These are phyloP conservation scores for Saccopteryx bilineata DNA, from an alignment of 2,113 vertebrate species.

Conservation along the genomic window DNA sequence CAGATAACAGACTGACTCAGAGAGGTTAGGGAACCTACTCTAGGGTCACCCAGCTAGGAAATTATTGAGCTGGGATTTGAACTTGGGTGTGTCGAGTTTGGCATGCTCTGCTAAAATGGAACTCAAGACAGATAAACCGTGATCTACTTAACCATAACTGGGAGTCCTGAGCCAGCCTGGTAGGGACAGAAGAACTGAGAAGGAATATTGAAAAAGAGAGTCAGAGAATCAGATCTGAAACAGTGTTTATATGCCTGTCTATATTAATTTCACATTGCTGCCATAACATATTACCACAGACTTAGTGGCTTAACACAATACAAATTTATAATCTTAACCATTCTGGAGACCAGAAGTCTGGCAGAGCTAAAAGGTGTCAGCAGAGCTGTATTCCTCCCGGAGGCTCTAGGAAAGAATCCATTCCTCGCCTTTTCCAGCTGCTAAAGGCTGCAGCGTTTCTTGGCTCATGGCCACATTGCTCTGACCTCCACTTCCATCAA, in stretches of 20 bases:
- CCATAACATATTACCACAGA: background rate
- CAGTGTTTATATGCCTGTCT: background rate
- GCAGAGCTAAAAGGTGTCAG: background rate
- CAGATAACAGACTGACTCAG: background rate
- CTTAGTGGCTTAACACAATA: background rate
- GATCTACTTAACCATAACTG: background rate
- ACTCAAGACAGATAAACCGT: background rate
- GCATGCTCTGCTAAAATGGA: background rate
- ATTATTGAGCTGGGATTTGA: background rate
- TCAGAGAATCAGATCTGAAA: background rate
- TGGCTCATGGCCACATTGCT: background rate
- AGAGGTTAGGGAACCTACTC: background rate
- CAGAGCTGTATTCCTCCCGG: background rate
- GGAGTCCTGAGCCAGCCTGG: background rate
- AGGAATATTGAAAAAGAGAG: background rate
- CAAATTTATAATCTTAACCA: background rate
- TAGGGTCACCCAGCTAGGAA: background rate
- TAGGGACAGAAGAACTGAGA: constrained; percentile 8
- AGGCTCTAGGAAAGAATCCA: background rate
- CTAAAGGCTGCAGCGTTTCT: background rate
- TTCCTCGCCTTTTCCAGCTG: background rate
- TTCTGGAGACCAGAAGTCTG: constrained; percentile 11
- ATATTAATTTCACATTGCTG: background rate
- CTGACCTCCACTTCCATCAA: background rate
- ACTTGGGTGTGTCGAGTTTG: background rate